These are phyloP conservation scores for Campaea margaritaria DNA, from an alignment of 2,888 invertebrate species.

Conservation along the genomic window DNA sequence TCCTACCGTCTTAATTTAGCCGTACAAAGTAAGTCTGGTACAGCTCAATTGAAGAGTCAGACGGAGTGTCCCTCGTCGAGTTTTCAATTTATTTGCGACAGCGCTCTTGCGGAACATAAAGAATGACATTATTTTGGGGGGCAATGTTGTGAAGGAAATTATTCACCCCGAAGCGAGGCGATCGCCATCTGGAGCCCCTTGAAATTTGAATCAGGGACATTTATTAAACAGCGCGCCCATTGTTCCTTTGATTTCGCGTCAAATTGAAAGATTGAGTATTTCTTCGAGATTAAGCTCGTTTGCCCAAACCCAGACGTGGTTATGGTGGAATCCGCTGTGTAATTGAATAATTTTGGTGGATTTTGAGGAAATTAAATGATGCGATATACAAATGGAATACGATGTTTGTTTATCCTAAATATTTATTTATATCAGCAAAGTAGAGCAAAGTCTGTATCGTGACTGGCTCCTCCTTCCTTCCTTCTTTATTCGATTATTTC, in stretches of 20 bases:
- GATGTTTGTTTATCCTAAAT: not conserved
- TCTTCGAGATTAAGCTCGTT: conserved; percentile 43
- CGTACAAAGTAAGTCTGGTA: conserved; percentile 49
- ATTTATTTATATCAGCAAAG: conserved; percentile 8
- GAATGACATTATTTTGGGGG: conserved; percentile 57
- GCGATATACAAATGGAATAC: conserved; percentile 13
- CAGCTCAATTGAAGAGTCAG: conserved; percentile 41
- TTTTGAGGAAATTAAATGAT: conserved; percentile 28
- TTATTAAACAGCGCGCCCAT: conserved; percentile 66
- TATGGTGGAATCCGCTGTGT: conserved; percentile 30
- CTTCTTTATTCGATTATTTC: too few species aligned
- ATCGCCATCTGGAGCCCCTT: conserved; percentile 69
- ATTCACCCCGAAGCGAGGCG: conserved; percentile 61
- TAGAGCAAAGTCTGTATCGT: not conserved
- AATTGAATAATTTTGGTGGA: conserved; percentile 31
- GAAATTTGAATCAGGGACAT: conserved; percentile 67
- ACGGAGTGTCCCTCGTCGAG: conserved; percentile 32
- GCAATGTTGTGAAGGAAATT: conserved; percentile 67
- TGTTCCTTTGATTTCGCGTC: conserved; percentile 61
- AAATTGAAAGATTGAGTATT: conserved; percentile 53
- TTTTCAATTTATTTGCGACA: conserved; percentile 64
- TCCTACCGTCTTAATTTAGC: conserved; percentile 24
- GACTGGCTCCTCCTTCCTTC: too few species aligned
- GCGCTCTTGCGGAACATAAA: conserved; percentile 54
- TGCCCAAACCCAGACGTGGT: conserved; percentile 33